A percentile compares a stretch with the other conserved stretches of the same genome.
phyloP scores from a whole-genome alignment of 2,113 vertebrate genomes.

The Antigone vipio region DNA sequence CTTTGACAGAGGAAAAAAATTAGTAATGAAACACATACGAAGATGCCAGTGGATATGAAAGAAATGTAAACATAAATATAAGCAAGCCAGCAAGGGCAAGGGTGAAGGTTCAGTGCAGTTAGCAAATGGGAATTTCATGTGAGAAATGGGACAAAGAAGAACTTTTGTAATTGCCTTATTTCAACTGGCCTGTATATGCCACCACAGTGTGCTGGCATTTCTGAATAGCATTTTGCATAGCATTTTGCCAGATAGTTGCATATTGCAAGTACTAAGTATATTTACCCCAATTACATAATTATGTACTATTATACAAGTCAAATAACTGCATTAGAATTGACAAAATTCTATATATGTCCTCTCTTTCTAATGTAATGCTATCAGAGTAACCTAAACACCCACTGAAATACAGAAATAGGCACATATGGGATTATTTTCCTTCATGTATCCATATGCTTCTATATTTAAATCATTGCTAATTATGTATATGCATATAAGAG shows the following conservation, averaged over 20 bases:
- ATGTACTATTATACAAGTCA: constrained; percentile 36
- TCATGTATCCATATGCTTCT: constrained; percentile 3
- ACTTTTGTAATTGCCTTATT: neutral
- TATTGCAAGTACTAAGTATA: constrained; percentile 5
- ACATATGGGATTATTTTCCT: constrained; percentile 4
- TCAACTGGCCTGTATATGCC: neutral
- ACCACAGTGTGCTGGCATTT: neutral
- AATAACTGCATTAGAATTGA: constrained; percentile 49
- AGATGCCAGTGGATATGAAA: neutral
- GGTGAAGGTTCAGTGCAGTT: neutral
- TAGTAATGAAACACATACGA: neutral
- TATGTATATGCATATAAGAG: neutral
- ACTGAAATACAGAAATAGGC: constrained; percentile 38
- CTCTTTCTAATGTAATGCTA: neutral
- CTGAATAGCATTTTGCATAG: neutral
- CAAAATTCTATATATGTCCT: constrained; percentile 25
- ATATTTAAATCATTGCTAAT: constrained; percentile 26
- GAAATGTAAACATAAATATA: neutral
- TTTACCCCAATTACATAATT: constrained; percentile 51
- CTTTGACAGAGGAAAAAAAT: neutral
- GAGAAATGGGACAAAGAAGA: neutral
- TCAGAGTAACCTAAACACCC: constrained; percentile 23
- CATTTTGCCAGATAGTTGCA: neutral
- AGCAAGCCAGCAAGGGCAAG: neutral
- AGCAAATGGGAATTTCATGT: neutral